Conservation (phyloP, 2,797 vertebrate species). For the Tragelaphus eurycerus region DNA sequence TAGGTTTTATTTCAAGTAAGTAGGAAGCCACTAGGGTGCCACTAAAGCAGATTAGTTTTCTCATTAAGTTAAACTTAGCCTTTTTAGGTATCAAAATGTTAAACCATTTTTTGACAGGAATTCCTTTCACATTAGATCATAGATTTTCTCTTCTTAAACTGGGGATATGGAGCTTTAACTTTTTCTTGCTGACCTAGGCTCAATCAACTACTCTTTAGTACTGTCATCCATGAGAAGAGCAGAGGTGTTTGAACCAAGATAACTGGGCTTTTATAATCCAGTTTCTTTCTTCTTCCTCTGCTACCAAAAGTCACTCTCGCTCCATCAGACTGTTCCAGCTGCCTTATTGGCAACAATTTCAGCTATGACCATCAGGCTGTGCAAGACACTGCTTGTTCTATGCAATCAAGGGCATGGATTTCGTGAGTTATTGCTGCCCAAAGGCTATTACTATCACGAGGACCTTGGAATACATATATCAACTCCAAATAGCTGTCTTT, state of each 20-base stretch:
- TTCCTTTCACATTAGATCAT: neutral
- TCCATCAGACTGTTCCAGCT: neutral
- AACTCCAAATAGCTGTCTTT: neutral
- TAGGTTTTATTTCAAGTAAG: neutral
- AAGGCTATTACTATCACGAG: neutral
- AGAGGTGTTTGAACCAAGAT: neutral
- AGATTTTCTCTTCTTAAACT: neutral
- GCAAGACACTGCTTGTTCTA: neutral
- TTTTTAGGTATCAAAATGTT: neutral
- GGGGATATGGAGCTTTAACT: neutral
- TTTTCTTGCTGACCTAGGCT: neutral
- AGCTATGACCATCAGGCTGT: neutral
- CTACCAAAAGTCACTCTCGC: neutral
- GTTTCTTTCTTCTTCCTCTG: neutral
- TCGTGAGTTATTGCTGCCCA: neutral
- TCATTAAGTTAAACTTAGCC: neutral
- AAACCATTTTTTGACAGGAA: neutral
- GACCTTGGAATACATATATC: neutral
- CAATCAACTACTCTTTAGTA: neutral
- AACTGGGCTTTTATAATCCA: neutral
- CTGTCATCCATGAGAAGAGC: neutral
- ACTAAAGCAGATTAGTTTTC: neutral
- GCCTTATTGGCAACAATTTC: neutral
- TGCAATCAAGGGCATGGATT: neutral
- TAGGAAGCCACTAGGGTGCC: neutral